phyloP scores from a whole-genome alignment of 2,113 vertebrate species.

The Gasterosteus aculeatus region DNA sequence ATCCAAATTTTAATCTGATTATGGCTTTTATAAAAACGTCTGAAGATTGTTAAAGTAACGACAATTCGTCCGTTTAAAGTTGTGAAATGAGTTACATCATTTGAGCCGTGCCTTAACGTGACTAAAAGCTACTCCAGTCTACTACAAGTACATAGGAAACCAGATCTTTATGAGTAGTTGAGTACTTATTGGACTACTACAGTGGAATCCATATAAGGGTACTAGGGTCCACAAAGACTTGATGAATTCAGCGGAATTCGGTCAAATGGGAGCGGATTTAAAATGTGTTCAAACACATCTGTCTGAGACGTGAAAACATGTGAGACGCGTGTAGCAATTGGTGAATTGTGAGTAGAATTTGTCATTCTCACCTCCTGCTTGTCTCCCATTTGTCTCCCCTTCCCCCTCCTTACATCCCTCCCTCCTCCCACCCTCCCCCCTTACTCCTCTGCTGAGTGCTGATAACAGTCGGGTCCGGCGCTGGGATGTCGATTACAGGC shows the following conservation, averaged over 20 bases:
- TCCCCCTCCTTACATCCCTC: background rate
- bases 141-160: background rate
- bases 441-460: conserved; percentile 30
- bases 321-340: background rate
- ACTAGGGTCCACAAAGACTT: conserved; percentile 2
- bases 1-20: background rate
- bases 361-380: background rate
- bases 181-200: background rate
- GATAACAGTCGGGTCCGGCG: conserved; percentile 32
- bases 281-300: conserved; percentile 6
- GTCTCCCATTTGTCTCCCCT: background rate
- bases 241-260: background rate
- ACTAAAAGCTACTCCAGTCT: background rate
- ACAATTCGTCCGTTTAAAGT: background rate
- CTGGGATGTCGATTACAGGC: conserved; percentile 27
- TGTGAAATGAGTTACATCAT: background rate
- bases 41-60: background rate
- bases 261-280: background rate
- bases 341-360: conserved; percentile 23
- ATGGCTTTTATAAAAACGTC: background rate
- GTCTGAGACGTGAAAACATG: conserved; percentile 9
- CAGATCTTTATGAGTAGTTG: background rate
- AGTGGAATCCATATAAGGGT: background rate
- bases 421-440: background rate
- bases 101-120: background rate